Evolutionary conservation across 2,113 vertebrate genomes (phyloP), one percentile per base, ranked within the genome.

Genomic region (Rattus rattus): DNA sequence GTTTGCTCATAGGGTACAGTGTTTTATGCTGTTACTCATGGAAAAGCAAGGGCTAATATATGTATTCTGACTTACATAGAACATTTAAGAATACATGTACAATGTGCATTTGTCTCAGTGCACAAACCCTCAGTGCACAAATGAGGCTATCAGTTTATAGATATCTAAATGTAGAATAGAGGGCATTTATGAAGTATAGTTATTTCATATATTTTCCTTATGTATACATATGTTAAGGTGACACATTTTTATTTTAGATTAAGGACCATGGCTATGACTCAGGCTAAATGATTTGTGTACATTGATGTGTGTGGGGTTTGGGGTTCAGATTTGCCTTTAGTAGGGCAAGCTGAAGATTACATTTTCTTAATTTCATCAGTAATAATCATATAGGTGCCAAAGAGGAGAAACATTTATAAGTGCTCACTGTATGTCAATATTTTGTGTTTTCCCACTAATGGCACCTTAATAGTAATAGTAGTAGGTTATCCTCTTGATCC

Each of bases 11-110:
- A 56, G 47, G 73, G 54, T 91, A 30, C 91, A 79, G 86, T 2
- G 5, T 84, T 92, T 80, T n/a, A 28, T 92, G n/a, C 54, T 79
- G 90, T 88, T 91, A 96, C 56, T 70, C 77, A 56, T 36, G 67
- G 47, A 73, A 92, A 77, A 90, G 33, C 22, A 83, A 63, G 16
- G 63, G 13, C 8, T 76, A 84, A 92, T 69, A 89, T 69, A 20
- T 65, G 43, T 80, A 73, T 92, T 96, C 22, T 30, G 63, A 90
- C 54, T 56, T 92, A 73, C 92, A 75, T 77, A 72, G 28, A 36
- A 13, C 81, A 85, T 81, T 92, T 81, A 59, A 30, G 85, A 90
- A 24, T 59, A 0, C 20, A 76, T 22, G 7, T 0, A 9, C 54
- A 77, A 2, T 33, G n/a, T 59, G 16, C 56, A 81, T 56, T 52